A percentile compares a stretch with the other conserved stretches of the same genome.
Evolutionary conservation across 2,113 vertebrate species (phyloP).

Genomic region (Chionomys nivalis): DNA sequence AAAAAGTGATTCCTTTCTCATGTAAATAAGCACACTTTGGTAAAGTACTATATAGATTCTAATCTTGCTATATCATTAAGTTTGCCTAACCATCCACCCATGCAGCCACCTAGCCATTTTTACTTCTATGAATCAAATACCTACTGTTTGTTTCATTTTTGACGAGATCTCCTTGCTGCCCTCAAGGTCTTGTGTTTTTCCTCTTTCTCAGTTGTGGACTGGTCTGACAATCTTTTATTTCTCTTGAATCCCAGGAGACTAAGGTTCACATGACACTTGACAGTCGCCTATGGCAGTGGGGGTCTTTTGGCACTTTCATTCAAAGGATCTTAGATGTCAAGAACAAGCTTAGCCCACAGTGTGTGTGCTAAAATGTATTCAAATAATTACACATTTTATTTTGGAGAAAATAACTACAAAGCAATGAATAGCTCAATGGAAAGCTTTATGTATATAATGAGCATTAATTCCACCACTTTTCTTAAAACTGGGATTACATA

Average conservation of each 20-base stretch:
- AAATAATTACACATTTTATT: conserved; percentile 62
- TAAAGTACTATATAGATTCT: not conserved
- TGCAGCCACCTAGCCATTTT: not conserved
- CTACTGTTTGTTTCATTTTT: conserved; percentile 2
- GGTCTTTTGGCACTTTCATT: conserved; percentile 25
- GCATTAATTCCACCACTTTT: conserved; percentile 57
- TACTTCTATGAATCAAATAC: not conserved
- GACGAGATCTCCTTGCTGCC: not conserved
- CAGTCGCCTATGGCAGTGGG: not conserved
- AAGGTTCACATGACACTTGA: conserved; percentile 43
- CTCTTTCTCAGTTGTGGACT: conserved; percentile 21
- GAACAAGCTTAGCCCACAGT: conserved; percentile 48
- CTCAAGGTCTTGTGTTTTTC: not conserved
- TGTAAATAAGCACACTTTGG: not conserved
- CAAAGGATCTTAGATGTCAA: conserved; percentile 32
- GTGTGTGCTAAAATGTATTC: conserved; percentile 24
- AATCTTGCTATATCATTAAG: not conserved
- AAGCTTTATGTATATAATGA: conserved; percentile 38
- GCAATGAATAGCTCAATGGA: conserved; percentile 54
- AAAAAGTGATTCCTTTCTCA: conserved; percentile 9
- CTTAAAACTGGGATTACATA: conserved; percentile 60
- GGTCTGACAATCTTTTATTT: not conserved
- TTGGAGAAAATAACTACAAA: conserved; percentile 63
- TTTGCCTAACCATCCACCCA: not conserved
- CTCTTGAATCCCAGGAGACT: conserved; percentile 20